Conservation (phyloP, 2,888 invertebrate genomes). For the Catocala nupta region DNA sequence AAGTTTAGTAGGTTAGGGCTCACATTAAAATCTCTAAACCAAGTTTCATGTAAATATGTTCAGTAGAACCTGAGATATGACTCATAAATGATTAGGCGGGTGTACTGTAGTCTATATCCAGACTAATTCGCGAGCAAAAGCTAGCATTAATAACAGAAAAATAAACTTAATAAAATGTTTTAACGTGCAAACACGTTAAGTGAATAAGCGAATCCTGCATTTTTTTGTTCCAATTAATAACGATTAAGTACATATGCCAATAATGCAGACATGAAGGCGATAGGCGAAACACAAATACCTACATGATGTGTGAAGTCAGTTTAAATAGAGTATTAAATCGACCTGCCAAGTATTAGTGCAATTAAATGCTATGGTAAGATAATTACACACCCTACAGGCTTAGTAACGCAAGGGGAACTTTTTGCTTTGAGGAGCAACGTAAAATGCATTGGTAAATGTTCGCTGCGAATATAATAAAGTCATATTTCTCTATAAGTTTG, state of each 20-base stretch:
- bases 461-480: background rate
- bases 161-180: too few species aligned
- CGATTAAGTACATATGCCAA: conserved; percentile 59
- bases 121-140: too few species aligned
- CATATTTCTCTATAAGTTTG: conserved; percentile 2
- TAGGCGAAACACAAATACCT: conserved; percentile 27
- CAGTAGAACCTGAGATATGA: too few species aligned
- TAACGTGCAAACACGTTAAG: too few species aligned
- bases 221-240: conserved; percentile 60
- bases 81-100: too few species aligned
- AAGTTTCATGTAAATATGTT: too few species aligned
- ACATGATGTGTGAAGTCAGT: conserved; percentile 19
- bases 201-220: conserved; percentile 7
- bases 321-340: conserved; percentile 8
- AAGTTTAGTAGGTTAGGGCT: too few species aligned
- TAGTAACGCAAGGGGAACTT: conserved; percentile 21
- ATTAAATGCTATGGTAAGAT: conserved; percentile 28
- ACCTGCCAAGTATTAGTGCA: conserved; percentile 30
- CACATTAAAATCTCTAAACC: too few species aligned
- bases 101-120: too few species aligned
- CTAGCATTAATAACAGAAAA: too few species aligned
- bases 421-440: conserved; percentile 23
- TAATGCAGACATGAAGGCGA: conserved; percentile 35
- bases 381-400: conserved; percentile 30
- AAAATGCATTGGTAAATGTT: conserved; percentile 7